Conservation (phyloP, 2,888 invertebrate genomes). For the Stegophylla sp. region DNA sequence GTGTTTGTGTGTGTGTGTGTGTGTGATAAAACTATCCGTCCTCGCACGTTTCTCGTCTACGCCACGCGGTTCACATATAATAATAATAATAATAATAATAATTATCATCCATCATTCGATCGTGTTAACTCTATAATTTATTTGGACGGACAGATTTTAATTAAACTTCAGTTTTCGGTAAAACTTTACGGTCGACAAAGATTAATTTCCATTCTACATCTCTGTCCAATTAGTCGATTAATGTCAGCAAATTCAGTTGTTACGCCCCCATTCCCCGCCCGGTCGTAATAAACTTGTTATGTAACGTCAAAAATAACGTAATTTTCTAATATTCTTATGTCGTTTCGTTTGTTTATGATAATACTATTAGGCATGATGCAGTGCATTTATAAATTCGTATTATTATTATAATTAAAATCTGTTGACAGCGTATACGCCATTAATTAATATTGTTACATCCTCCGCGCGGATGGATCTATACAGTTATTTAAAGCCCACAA, state of each 20-base stretch:
- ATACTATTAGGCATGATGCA: too few relatives aligned
- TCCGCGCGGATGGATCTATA: too few relatives aligned
- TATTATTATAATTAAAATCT: too few relatives aligned
- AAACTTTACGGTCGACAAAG: conserved; percentile 43
- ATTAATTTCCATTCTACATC: conserved; percentile 47
- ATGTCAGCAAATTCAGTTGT: conserved; percentile 32
- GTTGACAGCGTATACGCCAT: too few relatives aligned
- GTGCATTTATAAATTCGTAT: too few relatives aligned
- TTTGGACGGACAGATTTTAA: conserved; percentile 36
- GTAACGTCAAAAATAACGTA: background rate
- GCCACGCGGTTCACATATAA: background rate
- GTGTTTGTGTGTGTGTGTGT: too few relatives aligned
- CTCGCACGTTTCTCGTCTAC: too few relatives aligned
- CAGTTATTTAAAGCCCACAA: too few relatives aligned
- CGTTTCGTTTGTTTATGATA: too few relatives aligned
- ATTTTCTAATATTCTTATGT: background rate
- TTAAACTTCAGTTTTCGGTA: conserved; percentile 48
- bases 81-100: too few relatives aligned
- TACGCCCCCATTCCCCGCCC: background rate
- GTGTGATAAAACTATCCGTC: too few relatives aligned
- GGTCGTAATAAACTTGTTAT: background rate
- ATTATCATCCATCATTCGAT: conserved; percentile 41
- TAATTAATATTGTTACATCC: too few relatives aligned
- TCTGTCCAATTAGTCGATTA: conserved; percentile 51
- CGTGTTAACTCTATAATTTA: conserved; percentile 24